Evolutionary conservation across 37 sponge, comb jelly and placozoan genomes (phyloP).

Genomic region (Bolinopsis microptera): DNA sequence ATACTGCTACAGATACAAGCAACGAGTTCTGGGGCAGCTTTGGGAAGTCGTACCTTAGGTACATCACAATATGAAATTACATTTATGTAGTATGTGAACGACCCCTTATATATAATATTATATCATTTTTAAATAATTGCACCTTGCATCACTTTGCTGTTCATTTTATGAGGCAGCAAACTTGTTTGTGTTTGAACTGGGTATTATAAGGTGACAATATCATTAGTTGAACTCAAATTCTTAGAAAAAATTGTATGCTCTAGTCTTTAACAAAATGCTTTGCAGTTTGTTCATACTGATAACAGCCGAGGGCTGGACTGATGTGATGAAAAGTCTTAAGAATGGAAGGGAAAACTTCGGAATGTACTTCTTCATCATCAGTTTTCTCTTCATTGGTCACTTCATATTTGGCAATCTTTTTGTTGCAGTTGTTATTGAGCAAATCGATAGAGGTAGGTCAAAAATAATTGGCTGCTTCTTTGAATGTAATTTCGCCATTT

Average conservation of each 20-base stretch:
- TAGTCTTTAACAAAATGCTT: too few species aligned
- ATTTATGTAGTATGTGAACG: too few species aligned
- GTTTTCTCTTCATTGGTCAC: slow-evolving; percentile 50
- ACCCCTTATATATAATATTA: too few species aligned
- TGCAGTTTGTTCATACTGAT: slow-evolving; percentile 60
- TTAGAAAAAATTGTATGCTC: too few species aligned
- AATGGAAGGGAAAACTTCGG: not conserved
- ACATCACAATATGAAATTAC: too few species aligned
- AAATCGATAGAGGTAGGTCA: slow-evolving; percentile 36
- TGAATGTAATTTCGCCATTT: too few species aligned
- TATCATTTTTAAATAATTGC: too few species aligned
- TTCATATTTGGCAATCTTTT: slow-evolving; percentile 62
- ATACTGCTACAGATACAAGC: not conserved
- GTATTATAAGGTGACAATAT: too few species aligned
- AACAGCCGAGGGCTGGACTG: slow-evolving; percentile 63
- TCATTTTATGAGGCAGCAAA: too few species aligned
- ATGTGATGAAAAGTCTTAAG: not conserved
- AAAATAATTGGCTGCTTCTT: not conserved
- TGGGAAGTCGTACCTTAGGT: slow-evolving; percentile 45
- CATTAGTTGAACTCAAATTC: too few species aligned
- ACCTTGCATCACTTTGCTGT: too few species aligned
- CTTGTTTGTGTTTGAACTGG: too few species aligned
- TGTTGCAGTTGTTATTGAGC: slow-evolving; percentile 58
- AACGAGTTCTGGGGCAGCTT: slow-evolving; percentile 33
- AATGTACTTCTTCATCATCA: not conserved